Conservation (phyloP, 1,140 invertebrate genomes). For the Drosophila asahinai region DNA sequence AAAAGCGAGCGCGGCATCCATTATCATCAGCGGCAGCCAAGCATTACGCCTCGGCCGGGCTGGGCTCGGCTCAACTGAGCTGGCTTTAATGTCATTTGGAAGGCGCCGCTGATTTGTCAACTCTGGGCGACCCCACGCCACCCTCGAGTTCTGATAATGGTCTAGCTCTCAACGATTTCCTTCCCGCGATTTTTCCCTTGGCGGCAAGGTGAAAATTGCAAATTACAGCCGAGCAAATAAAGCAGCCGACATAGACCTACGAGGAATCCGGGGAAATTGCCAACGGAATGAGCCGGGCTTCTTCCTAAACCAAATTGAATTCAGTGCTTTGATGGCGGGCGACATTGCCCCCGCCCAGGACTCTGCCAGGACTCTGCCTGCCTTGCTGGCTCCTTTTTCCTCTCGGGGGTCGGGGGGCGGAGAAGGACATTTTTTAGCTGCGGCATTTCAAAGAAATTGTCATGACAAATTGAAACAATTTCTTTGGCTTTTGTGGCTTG, state of each 20-base stretch:
- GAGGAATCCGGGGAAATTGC: slow-evolving; percentile 57
- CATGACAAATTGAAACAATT: slow-evolving; percentile 84
- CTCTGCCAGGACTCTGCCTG: not conserved
- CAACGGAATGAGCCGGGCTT: slow-evolving; percentile 55
- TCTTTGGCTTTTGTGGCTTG: slow-evolving; percentile 79
- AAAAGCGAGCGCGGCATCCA: slow-evolving; percentile 41
- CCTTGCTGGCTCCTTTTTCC: not conserved
- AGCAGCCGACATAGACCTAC: slow-evolving; percentile 60
- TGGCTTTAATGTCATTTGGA: slow-evolving; percentile 66
- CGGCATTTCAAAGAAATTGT: slow-evolving; percentile 79
- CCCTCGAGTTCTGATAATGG: slow-evolving; percentile 51
- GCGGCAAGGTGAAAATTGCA: slow-evolving; percentile 78
- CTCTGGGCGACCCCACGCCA: slow-evolving; percentile 18
- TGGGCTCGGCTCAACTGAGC: slow-evolving; percentile 23
- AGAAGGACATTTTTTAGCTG: slow-evolving; percentile 42
- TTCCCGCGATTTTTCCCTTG: slow-evolving; percentile 42
- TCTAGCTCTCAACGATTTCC: slow-evolving; percentile 71
- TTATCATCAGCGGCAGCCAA: slow-evolving; percentile 63
- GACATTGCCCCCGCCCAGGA: slow-evolving; percentile 16
- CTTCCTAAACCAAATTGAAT: slow-evolving; percentile 78
- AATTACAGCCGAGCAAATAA: slow-evolving; percentile 79
- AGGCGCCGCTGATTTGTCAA: slow-evolving; percentile 76
- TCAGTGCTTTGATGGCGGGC: slow-evolving; percentile 63
- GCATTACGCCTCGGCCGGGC: slow-evolving; percentile 53
- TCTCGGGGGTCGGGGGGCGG: not conserved